Conservation (phyloP, 2,113 vertebrate genomes). For the Todiramphus saurophagus region DNA sequence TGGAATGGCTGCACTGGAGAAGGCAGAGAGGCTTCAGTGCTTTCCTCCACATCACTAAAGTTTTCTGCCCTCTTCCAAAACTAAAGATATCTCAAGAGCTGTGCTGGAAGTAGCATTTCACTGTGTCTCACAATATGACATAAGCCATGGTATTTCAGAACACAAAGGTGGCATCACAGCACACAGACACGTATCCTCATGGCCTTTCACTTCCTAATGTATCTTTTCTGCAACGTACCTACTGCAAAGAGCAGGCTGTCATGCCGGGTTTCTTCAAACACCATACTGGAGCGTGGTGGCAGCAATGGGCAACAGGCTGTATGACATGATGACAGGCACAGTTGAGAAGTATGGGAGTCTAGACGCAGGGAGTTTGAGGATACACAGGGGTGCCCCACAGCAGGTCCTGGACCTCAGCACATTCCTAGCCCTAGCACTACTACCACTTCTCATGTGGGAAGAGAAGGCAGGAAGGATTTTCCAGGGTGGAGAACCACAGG, state of each 20-base stretch:
- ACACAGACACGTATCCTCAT: neutral
- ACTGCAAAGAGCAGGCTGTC: neutral
- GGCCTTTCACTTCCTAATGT: neutral
- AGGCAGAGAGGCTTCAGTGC: neutral
- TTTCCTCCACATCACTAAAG: neutral
- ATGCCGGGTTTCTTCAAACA: fast-evolving
- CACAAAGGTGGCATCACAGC: neutral
- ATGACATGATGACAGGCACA: neutral
- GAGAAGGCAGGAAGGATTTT: neutral
- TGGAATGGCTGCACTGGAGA: neutral
- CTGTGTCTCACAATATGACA: neutral
- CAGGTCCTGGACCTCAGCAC: neutral
- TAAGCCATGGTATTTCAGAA: neutral
- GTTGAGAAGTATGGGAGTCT: neutral
- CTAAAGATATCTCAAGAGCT: neutral
- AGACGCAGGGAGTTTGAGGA: neutral
- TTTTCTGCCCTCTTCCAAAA: neutral
- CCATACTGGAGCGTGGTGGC: neutral
- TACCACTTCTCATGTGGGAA: neutral
- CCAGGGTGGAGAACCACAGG: neutral
- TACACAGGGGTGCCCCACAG: neutral
- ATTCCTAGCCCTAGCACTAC: neutral
- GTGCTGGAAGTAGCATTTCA: neutral
- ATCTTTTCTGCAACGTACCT: neutral
- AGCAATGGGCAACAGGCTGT: neutral